Evolutionary conservation across 2,113 vertebrate species (phyloP).

Genomic region (Microtus pennsylvanicus): DNA sequence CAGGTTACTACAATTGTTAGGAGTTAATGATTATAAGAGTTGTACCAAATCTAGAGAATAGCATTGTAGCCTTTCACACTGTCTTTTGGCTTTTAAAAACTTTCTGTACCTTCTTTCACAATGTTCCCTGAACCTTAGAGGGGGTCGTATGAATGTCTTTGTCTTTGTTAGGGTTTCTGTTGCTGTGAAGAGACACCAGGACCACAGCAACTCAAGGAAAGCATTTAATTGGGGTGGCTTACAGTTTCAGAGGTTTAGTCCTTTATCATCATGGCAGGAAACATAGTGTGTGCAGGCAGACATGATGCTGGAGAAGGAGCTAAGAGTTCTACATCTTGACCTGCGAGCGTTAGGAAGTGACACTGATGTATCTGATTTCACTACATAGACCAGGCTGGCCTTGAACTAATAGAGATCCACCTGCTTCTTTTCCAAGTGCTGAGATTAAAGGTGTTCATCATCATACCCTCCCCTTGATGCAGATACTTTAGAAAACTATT

Average conservation of each 20-base stretch:
- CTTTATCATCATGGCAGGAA: not conserved
- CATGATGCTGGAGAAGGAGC: not conserved
- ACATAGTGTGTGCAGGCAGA: not conserved
- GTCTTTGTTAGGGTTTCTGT: not conserved
- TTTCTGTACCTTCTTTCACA: not conserved
- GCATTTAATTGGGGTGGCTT: not conserved
- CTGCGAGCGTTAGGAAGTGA: not conserved
- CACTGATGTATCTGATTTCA: not conserved
- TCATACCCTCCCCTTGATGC: not conserved
- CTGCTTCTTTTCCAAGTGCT: not conserved
- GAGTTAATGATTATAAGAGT: not conserved
- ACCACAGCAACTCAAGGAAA: not conserved
- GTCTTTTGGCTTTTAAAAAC: not conserved
- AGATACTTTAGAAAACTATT: conserved; percentile 48
- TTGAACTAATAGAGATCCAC: not conserved
- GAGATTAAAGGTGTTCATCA: not conserved
- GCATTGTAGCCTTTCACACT: not conserved
- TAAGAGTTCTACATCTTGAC: not conserved
- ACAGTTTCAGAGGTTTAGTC: not conserved
- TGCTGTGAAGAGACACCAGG: not conserved
- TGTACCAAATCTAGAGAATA: not conserved
- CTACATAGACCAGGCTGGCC: not conserved
- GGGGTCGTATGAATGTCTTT: not conserved
- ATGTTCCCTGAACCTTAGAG: not conserved
- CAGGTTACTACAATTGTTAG: not conserved